These are phyloP conservation scores for Sycophila sp. DNA, from an alignment of 1,140 invertebrate genomes.

Conservation along the genomic window DNA sequence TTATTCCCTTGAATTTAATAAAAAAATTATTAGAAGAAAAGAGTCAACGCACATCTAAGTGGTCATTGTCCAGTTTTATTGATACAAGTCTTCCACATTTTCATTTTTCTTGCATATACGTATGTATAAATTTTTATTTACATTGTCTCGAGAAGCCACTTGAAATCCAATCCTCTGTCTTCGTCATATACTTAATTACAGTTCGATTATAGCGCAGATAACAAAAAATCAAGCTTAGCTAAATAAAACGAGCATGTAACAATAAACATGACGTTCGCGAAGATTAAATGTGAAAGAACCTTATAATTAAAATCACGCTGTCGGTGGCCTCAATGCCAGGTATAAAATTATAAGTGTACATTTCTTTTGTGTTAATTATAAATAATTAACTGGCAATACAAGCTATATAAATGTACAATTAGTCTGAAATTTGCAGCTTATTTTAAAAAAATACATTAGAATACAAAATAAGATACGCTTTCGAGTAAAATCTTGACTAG, in stretches of 20 bases:
- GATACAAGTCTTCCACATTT: slow-evolving; percentile 24
- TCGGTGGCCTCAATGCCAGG: slow-evolving; percentile 28
- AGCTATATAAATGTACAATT: slow-evolving; percentile 32
- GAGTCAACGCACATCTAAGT: slow-evolving; percentile 3
- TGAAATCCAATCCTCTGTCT: slow-evolving; percentile 24
- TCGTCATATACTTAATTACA: slow-evolving; percentile 24
- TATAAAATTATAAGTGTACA: slow-evolving; percentile 28
- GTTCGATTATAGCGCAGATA: slow-evolving; percentile 22
- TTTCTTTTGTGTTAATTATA: too few relatives aligned
- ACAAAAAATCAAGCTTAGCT: slow-evolving; percentile 24
- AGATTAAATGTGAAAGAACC: slow-evolving; percentile 15
- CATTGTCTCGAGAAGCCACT: slow-evolving; percentile 25
- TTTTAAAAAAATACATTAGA: slow-evolving; percentile 8
- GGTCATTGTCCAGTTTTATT: slow-evolving; percentile 31
- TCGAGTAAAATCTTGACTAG: slow-evolving; percentile 34
- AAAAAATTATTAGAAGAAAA: too few relatives aligned
- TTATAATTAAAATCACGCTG: slow-evolving; percentile 36
- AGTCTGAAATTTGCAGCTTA: slow-evolving; percentile 20
- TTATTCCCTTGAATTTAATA: too few relatives aligned
- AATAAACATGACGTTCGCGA: slow-evolving; percentile 18
- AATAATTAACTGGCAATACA: slow-evolving; percentile 6
- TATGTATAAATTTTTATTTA: slow-evolving; percentile 40
- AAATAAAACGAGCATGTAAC: slow-evolving; percentile 32
- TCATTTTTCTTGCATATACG: slow-evolving; percentile 16
- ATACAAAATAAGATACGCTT: slow-evolving; percentile 28